phyloP scores from a whole-genome alignment of 2,888 invertebrate species.

The Emmelina monodactyla region DNA sequence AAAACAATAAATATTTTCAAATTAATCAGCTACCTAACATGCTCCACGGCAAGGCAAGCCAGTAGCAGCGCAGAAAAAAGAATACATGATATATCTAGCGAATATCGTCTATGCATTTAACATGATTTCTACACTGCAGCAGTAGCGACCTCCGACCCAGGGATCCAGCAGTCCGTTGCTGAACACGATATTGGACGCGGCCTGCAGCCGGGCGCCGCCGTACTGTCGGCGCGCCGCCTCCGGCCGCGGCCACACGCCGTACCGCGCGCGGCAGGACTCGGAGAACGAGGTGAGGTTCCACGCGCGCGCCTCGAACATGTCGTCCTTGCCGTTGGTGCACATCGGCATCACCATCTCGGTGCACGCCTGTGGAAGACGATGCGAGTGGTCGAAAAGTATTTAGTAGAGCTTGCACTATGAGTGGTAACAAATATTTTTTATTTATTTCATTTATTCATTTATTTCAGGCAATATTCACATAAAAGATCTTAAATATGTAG shows the following conservation, averaged over 20 bases:
- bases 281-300: conserved; percentile 78
- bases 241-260: conserved; percentile 71
- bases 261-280: conserved; percentile 73
- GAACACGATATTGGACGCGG: conserved; percentile 76
- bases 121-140: background rate
- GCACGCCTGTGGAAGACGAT: conserved; percentile 73
- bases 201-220: conserved; percentile 78
- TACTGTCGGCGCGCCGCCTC: conserved; percentile 77
- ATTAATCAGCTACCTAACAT: too few relatives aligned
- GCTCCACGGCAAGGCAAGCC: too few relatives aligned
- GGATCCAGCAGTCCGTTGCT: conserved; percentile 89
- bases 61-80: too few relatives aligned
- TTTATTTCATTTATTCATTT: too few relatives aligned
- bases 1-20: too few relatives aligned
- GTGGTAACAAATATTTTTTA: too few relatives aligned
- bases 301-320: conserved; percentile 81
- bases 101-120: too few relatives aligned
- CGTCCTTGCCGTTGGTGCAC: conserved; percentile 77
- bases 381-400: too few relatives aligned
- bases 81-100: too few relatives aligned
- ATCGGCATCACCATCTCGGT: conserved; percentile 98
- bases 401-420: too few relatives aligned
- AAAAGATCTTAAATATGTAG: too few relatives aligned
- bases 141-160: conserved; percentile 85
- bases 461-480: too few relatives aligned